Base-by-base conservation (phyloP, 2,888 invertebrate species). In the Sicus ferrugineus region DNA sequence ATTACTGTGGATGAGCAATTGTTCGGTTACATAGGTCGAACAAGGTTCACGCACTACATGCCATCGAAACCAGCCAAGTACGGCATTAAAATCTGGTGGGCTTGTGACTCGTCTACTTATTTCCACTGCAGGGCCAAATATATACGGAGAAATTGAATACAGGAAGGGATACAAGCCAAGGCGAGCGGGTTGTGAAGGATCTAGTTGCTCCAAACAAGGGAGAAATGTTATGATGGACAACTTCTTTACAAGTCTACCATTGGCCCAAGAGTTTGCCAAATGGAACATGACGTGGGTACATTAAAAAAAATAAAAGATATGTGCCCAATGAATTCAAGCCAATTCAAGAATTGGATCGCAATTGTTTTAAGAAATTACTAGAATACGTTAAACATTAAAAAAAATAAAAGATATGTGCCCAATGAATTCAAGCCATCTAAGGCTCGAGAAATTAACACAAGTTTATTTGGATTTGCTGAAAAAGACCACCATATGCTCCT, bases 71-170 rank as follows among this genome's bases (percentile, higher is more conserved):
- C 56, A 30, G 61, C 62, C 19, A 76, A 78, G 65, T 78, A 76
- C 69, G 75, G 74, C 34, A 75, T 78, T 26, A 76, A 77, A 69
- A 73, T 78, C 46, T 77, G 73, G 69, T 78, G 75, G 77, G 71
- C 73, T 31, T 74, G 76, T 66, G 75, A 78, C 21, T 52, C 52
- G 19, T 23, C 21, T 23, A 54, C 63, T 16, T 67, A 56, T 14
- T 58, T 52, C 52, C 23, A 52, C 52, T 52, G 6, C 19, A 52
- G 52, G 52, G 52, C 5, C 21, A 52, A 23, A 6, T 52, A 19
- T 52, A 52, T n/a, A 52, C 52, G 3, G 52, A 23, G 6, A 19
- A 23, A 52, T 21, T 23, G 23, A 23, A 52, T 23, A 21, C 19
- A 11, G 9, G 5, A 52, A 11, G 58, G 28, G 28, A 31, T n/a